Evolutionary conservation across 2,797 vertebrate genomes (phyloP), one percentile per base, ranked within the genome.

Genomic region (Dryobates pubescens): DNA sequence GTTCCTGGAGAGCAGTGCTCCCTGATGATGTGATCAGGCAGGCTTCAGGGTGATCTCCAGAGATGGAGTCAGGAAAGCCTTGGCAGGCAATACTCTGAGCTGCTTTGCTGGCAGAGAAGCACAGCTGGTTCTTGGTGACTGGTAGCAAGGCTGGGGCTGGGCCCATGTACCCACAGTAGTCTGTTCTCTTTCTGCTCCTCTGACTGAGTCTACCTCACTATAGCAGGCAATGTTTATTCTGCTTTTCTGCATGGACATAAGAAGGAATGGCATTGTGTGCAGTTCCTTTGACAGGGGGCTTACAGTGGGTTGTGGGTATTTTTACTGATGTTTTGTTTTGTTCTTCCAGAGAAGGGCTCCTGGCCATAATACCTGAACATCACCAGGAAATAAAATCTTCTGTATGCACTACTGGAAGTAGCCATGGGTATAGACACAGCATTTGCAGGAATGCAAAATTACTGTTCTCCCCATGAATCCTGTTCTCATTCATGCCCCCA

Each of bases 1-100:
- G 68, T 77, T 88, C 78, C 86, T 95, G 68, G 81, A 86, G 51
- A 93, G 83, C 78, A 75, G 41, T 3, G 2, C 65, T 89, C 49
- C n/a, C 63, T 19, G 32, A 76, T 17, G 54, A 13, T 63, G 47
- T 30, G 65, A 54, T 43, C 23, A 36, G 74, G 43, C 51, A 70
- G 62, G 45, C 72, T 72, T 27, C 4, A 2, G 68, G 43, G 30
- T 7, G 1, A 22, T 17, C 69, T 90, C 62, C 45, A 73, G 64
- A 45, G 54, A 69, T 34, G 72, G 64, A 84, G 47, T 67, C 43
- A 49, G 80, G 57, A 82, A 83, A 78, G 34, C 51, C 76, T 79
- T 75, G 69, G 88, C 70, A 87, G 54, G n/a, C 1, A 0, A 11
- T 56, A 5, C 38, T 45, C 2, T 9, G 56, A 53, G 61, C 32